Base-by-base conservation (phyloP, 2,113 vertebrate genomes). In the Epinephelus moara region DNA sequence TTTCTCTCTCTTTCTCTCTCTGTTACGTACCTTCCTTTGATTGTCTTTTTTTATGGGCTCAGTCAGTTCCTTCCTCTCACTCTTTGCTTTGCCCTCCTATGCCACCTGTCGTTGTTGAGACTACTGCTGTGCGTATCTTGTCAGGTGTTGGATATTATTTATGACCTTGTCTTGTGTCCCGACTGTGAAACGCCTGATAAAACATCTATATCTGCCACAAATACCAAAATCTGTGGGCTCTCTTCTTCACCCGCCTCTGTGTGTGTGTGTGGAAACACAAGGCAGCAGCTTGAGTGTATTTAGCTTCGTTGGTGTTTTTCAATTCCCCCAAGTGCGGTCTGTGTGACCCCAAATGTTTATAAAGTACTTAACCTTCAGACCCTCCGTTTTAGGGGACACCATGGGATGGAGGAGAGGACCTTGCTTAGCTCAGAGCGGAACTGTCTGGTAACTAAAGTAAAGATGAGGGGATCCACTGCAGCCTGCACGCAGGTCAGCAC, bases 101-200 rank as follows among this genome's bases (percentile, higher is more conserved):
- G 87, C 90, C 91, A 85, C 90, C 90, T 91, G 92, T 94, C 60
- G 81, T 91, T 91, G 91, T 94, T 92, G 50, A 93, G 88, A 93
- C 84, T 91, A 91, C 91, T 94, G 92, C 93, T 94, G 94, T 95
- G 92, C 82, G 90, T 95, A 94, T 91, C 78, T 92, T 94, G 95
- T 96, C 94, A 94, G 90, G 88, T 95, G 94, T 94, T 95, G 78
- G 91, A 91, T 96, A 95, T 96, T 94, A 95, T 96, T 95, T 95
- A 95, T 95, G 93, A 95, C 92, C 92, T 95, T 94, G 95, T 96
- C 95, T 96, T 94, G 95, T 96, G 95, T 96, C 95, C 93, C 87
- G 27, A 94, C 94, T 95, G 94, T 96, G 94, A 96, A 95, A 92
- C 88, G 90, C 93, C 94, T 95, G 95, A 96, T 95, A 95, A 96